Base-by-base conservation (phyloP, 2,888 invertebrate species). In the Agrochola circellaris region DNA sequence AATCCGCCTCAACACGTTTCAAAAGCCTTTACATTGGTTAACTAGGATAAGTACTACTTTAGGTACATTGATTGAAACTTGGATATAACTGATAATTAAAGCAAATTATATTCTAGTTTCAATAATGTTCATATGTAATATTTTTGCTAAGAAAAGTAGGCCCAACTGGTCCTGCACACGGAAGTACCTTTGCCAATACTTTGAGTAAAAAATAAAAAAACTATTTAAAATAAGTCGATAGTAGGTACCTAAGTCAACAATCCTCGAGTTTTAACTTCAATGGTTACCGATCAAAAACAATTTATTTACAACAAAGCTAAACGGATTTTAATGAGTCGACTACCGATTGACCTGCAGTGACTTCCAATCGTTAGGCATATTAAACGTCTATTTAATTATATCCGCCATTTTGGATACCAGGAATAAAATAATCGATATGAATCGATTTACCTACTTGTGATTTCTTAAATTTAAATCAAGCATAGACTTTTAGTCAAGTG, bases 321-420 rank as follows among this genome's bases (percentile, higher is more conserved):
- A 69, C 65, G 73, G 64, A 85, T 81, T 87, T 77, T 77, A 87
- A 87, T 77, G 73, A 82, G 65, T 54, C 42, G 45, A 61, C 56
- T 45, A 75, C 64, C 42, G 70, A 75, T 76, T 86, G 85, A 85
- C 85, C 86, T 76, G 77, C 66, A 66, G 38, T 83, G 83, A 85
- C 85, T 60, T 69, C 69, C 51, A 83, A 69, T 81, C 74, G 72
- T 66, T 74, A 72, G 60, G 83, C 82, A 85, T 85, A 81, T 70
- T 81, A 77, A 74, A 85, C 76, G 58, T 69, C 71, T 73, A 60
- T 62, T 81, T 68, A 84, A 73, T 81, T 84, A 23, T n/a, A 73
- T 26, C 68, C 9, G 70, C 85, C 73, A 74, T 84, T 5, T 69
- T 83, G 73, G 56, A 85, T 76, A 73, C 60, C 26, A 62, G 62